Percentiles rank a stretch among this genome's conserved stretches.
Conservation (phyloP, 2,797 vertebrate genomes). For the Oceanodroma leucorhoa region DNA sequence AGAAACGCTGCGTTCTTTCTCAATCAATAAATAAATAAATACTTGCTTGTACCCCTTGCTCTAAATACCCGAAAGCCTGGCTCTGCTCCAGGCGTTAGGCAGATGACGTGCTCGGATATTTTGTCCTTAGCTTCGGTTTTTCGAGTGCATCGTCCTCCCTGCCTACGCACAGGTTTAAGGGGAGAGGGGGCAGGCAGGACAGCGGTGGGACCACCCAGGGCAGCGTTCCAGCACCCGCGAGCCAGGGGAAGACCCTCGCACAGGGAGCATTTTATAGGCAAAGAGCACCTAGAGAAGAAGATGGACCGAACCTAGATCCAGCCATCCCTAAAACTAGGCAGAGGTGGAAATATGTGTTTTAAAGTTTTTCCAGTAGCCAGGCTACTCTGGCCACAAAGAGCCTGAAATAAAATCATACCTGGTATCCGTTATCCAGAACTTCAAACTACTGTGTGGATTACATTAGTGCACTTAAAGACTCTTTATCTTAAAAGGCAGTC, state of each 20-base stretch:
- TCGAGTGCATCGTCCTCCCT: fast-evolving
- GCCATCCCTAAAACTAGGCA: not conserved
- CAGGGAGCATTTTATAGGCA: not conserved
- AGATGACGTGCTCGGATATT: not conserved
- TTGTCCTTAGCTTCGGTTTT: not conserved
- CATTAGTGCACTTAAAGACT: not conserved
- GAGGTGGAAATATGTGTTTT: not conserved
- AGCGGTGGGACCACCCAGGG: not conserved
- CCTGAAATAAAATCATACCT: not conserved
- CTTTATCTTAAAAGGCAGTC: not conserved
- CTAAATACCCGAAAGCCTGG: not conserved
- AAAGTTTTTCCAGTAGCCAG: not conserved
- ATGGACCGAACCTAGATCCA: not conserved
- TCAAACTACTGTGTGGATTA: not conserved
- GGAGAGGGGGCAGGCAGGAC: not conserved
- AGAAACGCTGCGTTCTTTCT: not conserved
- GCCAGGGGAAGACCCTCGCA: not conserved
- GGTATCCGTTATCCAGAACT: not conserved
- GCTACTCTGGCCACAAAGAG: not conserved
- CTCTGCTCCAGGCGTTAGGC: not conserved
- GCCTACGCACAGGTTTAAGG: not conserved
- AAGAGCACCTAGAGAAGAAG: not conserved
- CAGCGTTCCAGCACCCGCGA: fast-evolving
- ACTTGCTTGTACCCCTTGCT: not conserved
- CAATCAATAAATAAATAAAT: conserved; percentile 53